A percentile compares a stretch with the other conserved stretches of the same genome.
phyloP scores from a whole-genome alignment of 2,113 vertebrate genomes.

The Elephas maximus region DNA sequence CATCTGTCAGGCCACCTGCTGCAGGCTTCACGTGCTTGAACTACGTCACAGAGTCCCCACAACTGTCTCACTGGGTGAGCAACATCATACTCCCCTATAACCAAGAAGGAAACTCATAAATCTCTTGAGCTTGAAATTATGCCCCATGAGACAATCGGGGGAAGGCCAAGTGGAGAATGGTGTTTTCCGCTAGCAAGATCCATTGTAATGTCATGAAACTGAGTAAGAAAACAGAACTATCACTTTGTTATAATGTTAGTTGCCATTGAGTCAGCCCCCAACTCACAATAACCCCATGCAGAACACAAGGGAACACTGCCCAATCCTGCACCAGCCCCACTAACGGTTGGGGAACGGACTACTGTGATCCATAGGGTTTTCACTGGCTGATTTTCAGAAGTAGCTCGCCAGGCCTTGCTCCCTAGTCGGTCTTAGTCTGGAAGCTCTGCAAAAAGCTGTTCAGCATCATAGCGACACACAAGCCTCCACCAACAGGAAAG shows the following conservation, averaged over 20 bases:
- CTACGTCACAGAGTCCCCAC: background rate
- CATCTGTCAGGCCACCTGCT: background rate
- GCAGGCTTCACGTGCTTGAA: background rate
- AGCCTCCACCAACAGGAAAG: background rate
- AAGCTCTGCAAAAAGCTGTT: background rate
- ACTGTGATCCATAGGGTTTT: background rate
- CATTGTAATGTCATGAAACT: background rate
- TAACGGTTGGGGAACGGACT: too few relatives aligned
- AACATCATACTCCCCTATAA: background rate
- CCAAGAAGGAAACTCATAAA: background rate
- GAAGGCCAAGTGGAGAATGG: too few relatives aligned
- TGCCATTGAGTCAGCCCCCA: background rate
- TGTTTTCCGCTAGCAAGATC: background rate
- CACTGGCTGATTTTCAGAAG: background rate
- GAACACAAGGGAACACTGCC: background rate
- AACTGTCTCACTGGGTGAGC: too few relatives aligned
- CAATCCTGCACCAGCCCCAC: background rate
- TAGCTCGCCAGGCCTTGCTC: background rate
- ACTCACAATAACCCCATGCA: background rate
- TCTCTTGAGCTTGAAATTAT: background rate
- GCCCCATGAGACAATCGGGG: background rate
- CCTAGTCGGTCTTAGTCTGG: background rate
- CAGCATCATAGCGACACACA: background rate
- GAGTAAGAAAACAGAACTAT: background rate
- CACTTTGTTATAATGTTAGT: fast-evolving